A percentile compares a stretch with the other conserved stretches of the same genome.
Evolutionary conservation across 2,888 invertebrate genomes (phyloP).

Genomic region (Cetonia aurata): DNA sequence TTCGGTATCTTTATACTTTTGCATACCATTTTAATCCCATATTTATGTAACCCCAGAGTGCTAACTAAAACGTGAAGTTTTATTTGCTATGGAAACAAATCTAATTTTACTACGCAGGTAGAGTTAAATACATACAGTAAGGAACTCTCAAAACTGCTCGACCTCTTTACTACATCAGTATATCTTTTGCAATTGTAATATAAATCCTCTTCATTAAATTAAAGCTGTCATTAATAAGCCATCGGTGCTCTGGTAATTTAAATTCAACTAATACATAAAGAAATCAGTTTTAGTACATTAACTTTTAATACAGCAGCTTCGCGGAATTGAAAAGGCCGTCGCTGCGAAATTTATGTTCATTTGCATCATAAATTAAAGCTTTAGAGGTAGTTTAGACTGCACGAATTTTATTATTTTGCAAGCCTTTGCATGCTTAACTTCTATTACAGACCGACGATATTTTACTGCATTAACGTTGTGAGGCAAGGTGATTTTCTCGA

Average conservation of each 20-base stretch:
- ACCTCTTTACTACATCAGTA: too few relatives aligned
- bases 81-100: too few relatives aligned
- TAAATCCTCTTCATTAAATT: not conserved
- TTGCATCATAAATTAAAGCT: slow-evolving; percentile 36
- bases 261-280: slow-evolving; percentile 24
- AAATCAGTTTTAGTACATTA: slow-evolving; percentile 37
- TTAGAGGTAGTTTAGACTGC: slow-evolving; percentile 16
- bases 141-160: too few relatives aligned
- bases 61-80: too few relatives aligned
- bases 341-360: slow-evolving; percentile 29
- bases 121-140: too few relatives aligned
- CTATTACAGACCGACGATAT: not conserved
- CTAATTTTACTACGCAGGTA: too few relatives aligned
- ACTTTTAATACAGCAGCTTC: slow-evolving; percentile 24
- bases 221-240: not conserved
- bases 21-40: too few relatives aligned
- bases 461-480: not conserved
- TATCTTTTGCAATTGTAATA: not conserved
- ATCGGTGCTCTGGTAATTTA: slow-evolving; percentile 16
- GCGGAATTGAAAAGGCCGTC: slow-evolving; percentile 1
- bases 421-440: not conserved
- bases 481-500: too few relatives aligned
- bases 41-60: too few relatives aligned
- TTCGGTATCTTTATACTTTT: too few relatives aligned
- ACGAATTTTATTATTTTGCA: slow-evolving; percentile 24